These are phyloP conservation scores for Thrips palmi DNA, from an alignment of 1,140 invertebrate species.

Conservation along the genomic window DNA sequence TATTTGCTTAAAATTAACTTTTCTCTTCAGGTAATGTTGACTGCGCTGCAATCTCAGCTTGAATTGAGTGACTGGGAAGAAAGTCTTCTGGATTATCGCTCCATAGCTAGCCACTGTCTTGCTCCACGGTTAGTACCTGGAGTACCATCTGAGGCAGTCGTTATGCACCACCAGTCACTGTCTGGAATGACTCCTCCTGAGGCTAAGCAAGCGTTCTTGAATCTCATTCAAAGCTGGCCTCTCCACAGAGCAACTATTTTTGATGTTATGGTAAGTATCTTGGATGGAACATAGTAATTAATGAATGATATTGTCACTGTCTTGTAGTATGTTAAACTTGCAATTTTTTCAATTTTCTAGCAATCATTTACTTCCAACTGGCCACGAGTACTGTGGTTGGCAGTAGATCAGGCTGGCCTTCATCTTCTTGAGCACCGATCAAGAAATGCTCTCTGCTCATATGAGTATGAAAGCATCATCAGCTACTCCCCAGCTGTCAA, in stretches of 20 bases:
- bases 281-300: not conserved
- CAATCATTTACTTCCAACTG: slow-evolving; percentile 94
- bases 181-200: slow-evolving; percentile 66
- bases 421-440: slow-evolving; percentile 77
- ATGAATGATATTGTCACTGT: slow-evolving; percentile 1
- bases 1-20: slow-evolving; percentile 1
- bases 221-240: slow-evolving; percentile 83
- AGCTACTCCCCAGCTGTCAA: slow-evolving; percentile 76
- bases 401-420: slow-evolving; percentile 82
- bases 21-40: slow-evolving; percentile 65
- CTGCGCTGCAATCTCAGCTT: slow-evolving; percentile 81
- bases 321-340: slow-evolving; percentile 2
- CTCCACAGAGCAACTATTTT: slow-evolving; percentile 84
- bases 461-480: slow-evolving; percentile 70
- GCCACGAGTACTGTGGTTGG: slow-evolving; percentile 77
- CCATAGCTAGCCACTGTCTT: slow-evolving; percentile 61
- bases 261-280: slow-evolving; percentile 61
- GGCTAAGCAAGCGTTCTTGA: slow-evolving; percentile 84
- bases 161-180: slow-evolving; percentile 72
- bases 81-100: slow-evolving; percentile 45
- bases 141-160: slow-evolving; percentile 57
- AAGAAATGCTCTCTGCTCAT: slow-evolving; percentile 70
- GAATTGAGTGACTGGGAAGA: slow-evolving; percentile 70
- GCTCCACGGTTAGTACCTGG: slow-evolving; percentile 56
- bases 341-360: slow-evolving; percentile 25